phyloP scores from a whole-genome alignment of 2,113 vertebrate genomes.

The Strix aluco region DNA sequence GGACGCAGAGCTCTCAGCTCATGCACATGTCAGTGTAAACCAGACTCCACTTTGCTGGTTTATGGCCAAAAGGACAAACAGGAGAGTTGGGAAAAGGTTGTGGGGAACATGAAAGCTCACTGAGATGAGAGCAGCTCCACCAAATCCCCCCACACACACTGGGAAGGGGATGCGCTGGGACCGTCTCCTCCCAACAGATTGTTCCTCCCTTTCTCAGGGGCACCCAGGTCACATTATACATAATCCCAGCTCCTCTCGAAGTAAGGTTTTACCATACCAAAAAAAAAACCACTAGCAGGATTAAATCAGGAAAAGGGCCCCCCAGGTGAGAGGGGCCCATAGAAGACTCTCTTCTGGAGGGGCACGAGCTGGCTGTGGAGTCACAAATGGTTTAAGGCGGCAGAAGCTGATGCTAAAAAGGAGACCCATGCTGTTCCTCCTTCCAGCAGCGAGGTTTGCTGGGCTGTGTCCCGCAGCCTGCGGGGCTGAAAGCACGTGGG shows the following conservation, averaged over 20 bases:
- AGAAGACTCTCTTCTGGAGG: background rate
- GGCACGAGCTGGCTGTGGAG: rapidly evolving
- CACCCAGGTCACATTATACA: background rate
- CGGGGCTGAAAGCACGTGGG: rapidly evolving
- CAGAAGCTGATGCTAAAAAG: background rate
- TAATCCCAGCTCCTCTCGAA: background rate
- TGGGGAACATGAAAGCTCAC: background rate
- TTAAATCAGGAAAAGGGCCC: background rate
- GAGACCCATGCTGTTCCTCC: background rate
- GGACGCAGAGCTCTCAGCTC: background rate
- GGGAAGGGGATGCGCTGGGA: background rate
- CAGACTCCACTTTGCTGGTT: background rate
- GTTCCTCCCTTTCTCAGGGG: background rate
- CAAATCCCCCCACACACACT: rapidly evolving
- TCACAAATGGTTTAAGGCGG: rapidly evolving
- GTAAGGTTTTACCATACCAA: background rate
- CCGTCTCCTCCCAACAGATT: rapidly evolving
- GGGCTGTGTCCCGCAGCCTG: rapidly evolving
- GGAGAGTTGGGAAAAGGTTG: background rate
- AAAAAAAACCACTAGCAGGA: background rate
- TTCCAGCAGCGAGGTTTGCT: background rate
- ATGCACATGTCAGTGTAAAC: background rate
- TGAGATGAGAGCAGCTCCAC: background rate
- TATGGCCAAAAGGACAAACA: background rate
- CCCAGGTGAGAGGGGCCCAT: background rate